These are phyloP conservation scores for Acipenser transmontanus DNA, from an alignment of 2,797 vertebrate species.

Conservation along the genomic window DNA sequence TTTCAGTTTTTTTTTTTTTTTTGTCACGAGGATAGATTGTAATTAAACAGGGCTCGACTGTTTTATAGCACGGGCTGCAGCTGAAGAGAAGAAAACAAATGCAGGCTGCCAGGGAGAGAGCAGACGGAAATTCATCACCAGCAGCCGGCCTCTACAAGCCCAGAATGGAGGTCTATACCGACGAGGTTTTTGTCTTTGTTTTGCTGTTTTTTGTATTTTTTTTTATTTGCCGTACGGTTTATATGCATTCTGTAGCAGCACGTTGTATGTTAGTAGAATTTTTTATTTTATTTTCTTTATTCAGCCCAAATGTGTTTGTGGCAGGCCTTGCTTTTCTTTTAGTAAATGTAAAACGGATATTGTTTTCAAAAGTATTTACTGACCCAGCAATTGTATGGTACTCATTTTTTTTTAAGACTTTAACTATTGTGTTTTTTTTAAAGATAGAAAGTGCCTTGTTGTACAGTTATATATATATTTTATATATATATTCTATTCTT, in stretches of 20 bases:
- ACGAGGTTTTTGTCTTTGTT: neutral
- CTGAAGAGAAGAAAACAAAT: conserved; percentile 31
- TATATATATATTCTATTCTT: too few relatives aligned
- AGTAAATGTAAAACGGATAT: too few relatives aligned
- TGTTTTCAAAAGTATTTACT: too few relatives aligned
- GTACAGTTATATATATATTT: too few relatives aligned
- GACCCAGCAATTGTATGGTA: too few relatives aligned
- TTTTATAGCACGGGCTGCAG: conserved; percentile 27
- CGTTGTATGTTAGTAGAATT: conserved; percentile 15
- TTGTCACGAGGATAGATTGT: conserved; percentile 28
- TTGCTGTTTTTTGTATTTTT: conserved; percentile 13
- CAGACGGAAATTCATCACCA: conserved; percentile 31
- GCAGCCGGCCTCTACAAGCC: conserved; percentile 36
- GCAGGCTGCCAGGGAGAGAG: conserved; percentile 35
- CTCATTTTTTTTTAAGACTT: too few relatives aligned
- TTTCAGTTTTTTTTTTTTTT: conserved; percentile 25
- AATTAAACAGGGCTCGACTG: conserved; percentile 30
- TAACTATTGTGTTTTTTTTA: too few relatives aligned
- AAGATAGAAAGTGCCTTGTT: too few relatives aligned
- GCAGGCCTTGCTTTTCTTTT: too few relatives aligned
- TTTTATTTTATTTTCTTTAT: neutral
- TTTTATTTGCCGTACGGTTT: conserved; percentile 16
- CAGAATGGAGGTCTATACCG: conserved; percentile 35
- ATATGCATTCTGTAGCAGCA: conserved; percentile 7
- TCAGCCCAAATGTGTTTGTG: neutral